Conservation (phyloP, 2,113 vertebrate species). For the Scatophagus argus region DNA sequence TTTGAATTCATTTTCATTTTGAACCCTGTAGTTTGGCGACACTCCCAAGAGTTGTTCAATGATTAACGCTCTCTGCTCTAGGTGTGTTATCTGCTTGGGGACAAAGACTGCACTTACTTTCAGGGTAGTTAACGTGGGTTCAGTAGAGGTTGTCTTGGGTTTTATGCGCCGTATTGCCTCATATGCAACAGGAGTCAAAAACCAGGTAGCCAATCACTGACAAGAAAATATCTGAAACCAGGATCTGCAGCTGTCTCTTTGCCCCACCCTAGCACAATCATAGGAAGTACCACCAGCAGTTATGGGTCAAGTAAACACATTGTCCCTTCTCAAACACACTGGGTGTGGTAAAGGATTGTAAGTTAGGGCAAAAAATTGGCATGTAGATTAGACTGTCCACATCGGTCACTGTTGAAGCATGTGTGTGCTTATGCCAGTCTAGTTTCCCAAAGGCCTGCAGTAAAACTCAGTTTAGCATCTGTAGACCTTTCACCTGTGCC, state of each 20-base stretch:
- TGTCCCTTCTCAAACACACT: conserved; percentile 18
- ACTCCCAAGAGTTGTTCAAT: conserved; percentile 34
- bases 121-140: not conserved
- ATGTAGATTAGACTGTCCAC: conserved; percentile 20
- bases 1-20: conserved; percentile 33
- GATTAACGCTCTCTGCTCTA: conserved; percentile 13
- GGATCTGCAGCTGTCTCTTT: conserved; percentile 58
- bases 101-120: conserved; percentile 40
- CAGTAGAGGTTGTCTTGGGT: not conserved
- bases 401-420: not conserved
- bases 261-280: conserved; percentile 34
- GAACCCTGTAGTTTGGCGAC: not conserved
- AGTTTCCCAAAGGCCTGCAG: not conserved
- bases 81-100: conserved; percentile 30
- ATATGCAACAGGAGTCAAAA: conserved; percentile 20
- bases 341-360: conserved; percentile 40
- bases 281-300: conserved; percentile 41
- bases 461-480: not conserved
- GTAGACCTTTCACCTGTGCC: conserved; percentile 6
- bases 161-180: conserved; percentile 19
- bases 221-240: conserved; percentile 34
- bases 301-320: conserved; percentile 35
- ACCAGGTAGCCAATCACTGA: conserved; percentile 20
- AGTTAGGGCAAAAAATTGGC: too few species aligned
- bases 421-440: conserved; percentile 2